phyloP scores from a whole-genome alignment of 2,888 invertebrate species.

The Podabrus alpinus region DNA sequence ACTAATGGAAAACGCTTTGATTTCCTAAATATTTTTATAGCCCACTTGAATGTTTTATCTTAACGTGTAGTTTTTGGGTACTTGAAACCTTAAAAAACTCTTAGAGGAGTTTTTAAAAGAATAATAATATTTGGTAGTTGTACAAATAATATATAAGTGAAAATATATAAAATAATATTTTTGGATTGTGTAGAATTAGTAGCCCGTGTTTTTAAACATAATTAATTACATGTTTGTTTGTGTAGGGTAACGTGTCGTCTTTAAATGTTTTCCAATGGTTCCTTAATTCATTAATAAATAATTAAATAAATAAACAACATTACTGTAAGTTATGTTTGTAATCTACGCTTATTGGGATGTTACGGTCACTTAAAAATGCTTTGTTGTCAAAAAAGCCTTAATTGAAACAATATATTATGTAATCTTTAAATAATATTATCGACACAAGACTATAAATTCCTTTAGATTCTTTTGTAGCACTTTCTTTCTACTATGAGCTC shows the following conservation, averaged over 20 bases:
- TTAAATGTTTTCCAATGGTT: slow-evolving; percentile 23
- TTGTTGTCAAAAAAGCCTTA: background rate
- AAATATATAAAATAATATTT: slow-evolving; percentile 48
- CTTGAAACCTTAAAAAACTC: slow-evolving; percentile 48
- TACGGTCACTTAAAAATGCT: background rate
- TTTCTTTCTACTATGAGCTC: background rate
- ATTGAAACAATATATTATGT: background rate
- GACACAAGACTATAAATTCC: background rate
- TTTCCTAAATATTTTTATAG: slow-evolving; percentile 13
- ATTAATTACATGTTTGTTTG: slow-evolving; percentile 41
- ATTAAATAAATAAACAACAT: slow-evolving; percentile 17
- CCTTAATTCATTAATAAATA: slow-evolving; percentile 27
- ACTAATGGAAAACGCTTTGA: background rate
- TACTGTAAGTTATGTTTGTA: slow-evolving; percentile 11
- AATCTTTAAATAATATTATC: background rate
- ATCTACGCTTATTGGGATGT: slow-evolving; percentile 7
- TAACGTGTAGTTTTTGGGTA: slow-evolving; percentile 39
- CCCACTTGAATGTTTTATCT: slow-evolving; percentile 26
- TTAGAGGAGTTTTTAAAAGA: slow-evolving; percentile 38
- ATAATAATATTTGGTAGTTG: slow-evolving; percentile 48
- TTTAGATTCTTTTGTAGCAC: background rate
- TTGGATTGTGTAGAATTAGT: slow-evolving; percentile 54
- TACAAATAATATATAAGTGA: slow-evolving; percentile 41
- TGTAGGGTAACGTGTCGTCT: slow-evolving; percentile 21
- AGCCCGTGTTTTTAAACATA: slow-evolving; percentile 38